Base-by-base conservation (phyloP, 1,140 invertebrate species). In the Bombus balteatus region DNA sequence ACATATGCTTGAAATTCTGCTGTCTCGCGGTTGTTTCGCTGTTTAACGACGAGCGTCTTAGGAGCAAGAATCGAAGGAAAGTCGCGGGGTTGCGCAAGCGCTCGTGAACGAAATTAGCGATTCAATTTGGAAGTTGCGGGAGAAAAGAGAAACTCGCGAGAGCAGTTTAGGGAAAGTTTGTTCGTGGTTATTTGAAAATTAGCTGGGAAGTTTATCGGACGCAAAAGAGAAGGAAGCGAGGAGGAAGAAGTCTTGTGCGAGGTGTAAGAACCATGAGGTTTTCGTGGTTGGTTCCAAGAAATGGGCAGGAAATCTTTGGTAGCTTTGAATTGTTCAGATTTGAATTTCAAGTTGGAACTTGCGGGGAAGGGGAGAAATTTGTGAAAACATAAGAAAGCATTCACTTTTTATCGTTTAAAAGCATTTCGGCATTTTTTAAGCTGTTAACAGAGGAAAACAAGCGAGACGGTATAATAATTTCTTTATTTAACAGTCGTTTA, bases 101-200 rank as follows among this genome's bases (percentile, higher is more conserved):
- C 15, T 73, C n/a, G 41, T 25, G 53, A n/a, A 59, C 34, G 74
- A 39, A 76, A 76, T 76, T 76, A 76, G 74, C 34, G 74, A 76
- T 76, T 76, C 34, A 59, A 76, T 76, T 39, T 76, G 34, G 34
- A 37, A 76, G 34, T 76, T 59, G n/a, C 25, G 53, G 25, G 34
- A 10, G 53, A 76, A 76, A 76, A 59, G 74, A 28, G 74, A 59
- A 76, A 59, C 53, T 76, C 74, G 74, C 74, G 74, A n/a, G 74
- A 76, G n/a, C 74, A 37, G 53, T 76, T 76, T 76, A 76, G 53
- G 28, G 53, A 39, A 76, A 76, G 74, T 59, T 76, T 28, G 47
- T 10, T 57, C 53, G 34, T 39, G 53, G 74, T 59, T 76, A 53
- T 76, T 59, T 59, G 74, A 76, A 76, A 76, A 76, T 76, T 76